These are phyloP conservation scores for Charadrius vociferus DNA, from an alignment of 2,113 vertebrate species.

Conservation along the genomic window DNA sequence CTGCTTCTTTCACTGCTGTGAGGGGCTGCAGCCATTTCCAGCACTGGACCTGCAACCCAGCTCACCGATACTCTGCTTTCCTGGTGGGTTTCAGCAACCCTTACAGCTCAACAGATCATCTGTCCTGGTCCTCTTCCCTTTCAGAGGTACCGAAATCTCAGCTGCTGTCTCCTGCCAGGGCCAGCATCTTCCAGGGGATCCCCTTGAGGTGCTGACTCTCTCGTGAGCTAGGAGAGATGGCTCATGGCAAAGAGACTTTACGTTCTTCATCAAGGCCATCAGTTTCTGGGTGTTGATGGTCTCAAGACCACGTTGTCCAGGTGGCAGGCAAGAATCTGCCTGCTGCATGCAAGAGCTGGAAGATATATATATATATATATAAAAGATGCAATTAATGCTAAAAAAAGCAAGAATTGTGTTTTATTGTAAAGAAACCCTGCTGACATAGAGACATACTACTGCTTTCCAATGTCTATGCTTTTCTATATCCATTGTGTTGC, in stretches of 20 bases:
- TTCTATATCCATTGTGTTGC: not conserved
- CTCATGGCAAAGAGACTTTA: not conserved
- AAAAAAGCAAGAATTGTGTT: not conserved
- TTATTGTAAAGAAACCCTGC: not conserved
- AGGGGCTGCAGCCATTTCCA: not conserved
- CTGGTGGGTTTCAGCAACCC: not conserved
- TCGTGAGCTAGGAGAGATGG: not conserved
- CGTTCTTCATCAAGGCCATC: not conserved
- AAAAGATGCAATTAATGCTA: not conserved
- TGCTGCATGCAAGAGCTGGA: not conserved
- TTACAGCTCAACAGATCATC: not conserved
- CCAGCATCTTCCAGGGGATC: not conserved
- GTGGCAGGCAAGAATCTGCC: not conserved
- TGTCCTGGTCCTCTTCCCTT: not conserved
- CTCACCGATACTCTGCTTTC: not conserved
- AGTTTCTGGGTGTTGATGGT: not conserved
- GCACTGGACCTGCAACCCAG: not conserved
- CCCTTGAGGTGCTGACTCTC: not conserved
- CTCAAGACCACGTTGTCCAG: not conserved
- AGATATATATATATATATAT: no score
- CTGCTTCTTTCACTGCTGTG: not conserved
- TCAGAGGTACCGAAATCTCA: not conserved
- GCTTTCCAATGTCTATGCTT: not conserved
- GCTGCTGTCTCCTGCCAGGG: not conserved
- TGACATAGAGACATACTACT: not conserved